phyloP scores from a whole-genome alignment of 2,113 vertebrate species.

The Catharus fuscescens region DNA sequence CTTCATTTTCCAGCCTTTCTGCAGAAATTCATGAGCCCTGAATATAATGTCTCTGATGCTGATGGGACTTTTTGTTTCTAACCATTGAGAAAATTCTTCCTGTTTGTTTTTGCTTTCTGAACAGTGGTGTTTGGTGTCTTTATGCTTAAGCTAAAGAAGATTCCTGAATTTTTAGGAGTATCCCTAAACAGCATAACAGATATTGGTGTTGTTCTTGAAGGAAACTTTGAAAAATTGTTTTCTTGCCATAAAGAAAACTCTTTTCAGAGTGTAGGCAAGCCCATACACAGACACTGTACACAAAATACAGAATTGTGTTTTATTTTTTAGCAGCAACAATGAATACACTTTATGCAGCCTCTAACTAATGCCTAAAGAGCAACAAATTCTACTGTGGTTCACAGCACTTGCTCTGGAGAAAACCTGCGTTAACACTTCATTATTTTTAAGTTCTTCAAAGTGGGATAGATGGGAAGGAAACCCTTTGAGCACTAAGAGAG shows the following conservation, averaged over 20 bases:
- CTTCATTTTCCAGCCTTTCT: background rate
- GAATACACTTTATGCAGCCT: background rate
- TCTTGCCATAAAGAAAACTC: slow-evolving; percentile 7
- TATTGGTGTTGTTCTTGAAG: background rate
- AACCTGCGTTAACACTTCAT: background rate
- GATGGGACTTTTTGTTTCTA: background rate
- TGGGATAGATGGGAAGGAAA: background rate
- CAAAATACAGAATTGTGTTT: background rate
- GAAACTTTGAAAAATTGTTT: background rate
- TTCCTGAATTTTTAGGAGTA: background rate
- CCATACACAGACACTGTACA: background rate
- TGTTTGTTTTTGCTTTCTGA: background rate
- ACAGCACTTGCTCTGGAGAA: background rate
- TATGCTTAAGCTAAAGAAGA: background rate
- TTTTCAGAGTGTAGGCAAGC: background rate
- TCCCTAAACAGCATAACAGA: background rate
- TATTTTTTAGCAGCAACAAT: background rate
- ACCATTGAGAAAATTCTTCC: background rate
- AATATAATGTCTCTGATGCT: background rate
- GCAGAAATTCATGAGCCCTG: background rate
- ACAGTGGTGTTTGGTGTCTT: background rate
- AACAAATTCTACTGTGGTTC: background rate
- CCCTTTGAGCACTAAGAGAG: background rate
- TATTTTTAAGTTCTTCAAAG: background rate
- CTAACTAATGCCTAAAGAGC: background rate